A percentile compares a stretch with the other conserved stretches of the same genome.
These are phyloP conservation scores for Vanessa atalanta DNA, from an alignment of 1,140 invertebrate genomes.

Conservation along the genomic window DNA sequence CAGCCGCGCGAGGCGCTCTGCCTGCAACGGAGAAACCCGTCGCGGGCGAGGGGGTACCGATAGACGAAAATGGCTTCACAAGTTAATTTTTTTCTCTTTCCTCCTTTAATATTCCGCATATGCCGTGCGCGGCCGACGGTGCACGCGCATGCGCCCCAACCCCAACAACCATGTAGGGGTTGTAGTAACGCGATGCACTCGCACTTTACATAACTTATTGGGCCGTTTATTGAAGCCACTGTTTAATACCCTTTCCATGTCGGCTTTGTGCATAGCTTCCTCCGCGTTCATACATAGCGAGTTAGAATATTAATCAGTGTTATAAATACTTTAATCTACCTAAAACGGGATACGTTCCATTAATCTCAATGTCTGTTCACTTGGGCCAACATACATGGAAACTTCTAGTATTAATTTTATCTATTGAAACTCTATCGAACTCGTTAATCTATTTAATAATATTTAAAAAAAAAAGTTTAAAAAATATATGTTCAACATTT, in stretches of 20 bases:
- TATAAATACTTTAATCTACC: constrained; percentile 60
- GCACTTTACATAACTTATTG: constrained; percentile 80
- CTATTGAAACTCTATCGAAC: not conserved
- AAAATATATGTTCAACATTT: too few relatives aligned
- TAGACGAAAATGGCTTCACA: constrained; percentile 80
- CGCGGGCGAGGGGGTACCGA: constrained; percentile 68
- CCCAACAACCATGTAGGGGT: constrained; percentile 63
- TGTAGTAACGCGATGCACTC: constrained; percentile 74
- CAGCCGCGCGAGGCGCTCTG: constrained; percentile 64
- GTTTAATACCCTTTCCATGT: constrained; percentile 76
- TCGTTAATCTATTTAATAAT: not conserved
- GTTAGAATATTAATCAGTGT: constrained; percentile 72
- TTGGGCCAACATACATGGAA: not conserved
- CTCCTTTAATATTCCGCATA: constrained; percentile 81
- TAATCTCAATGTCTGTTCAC: constrained; percentile 61
- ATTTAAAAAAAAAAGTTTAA: too few relatives aligned
- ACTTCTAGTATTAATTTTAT: not conserved
- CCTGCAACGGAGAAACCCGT: constrained; percentile 59
- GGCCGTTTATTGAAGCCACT: constrained; percentile 76
- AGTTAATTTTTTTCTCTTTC: constrained; percentile 81
- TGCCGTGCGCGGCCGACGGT: constrained; percentile 71
- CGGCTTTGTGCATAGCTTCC: constrained; percentile 70
- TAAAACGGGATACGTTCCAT: constrained; percentile 56
- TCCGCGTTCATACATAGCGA: constrained; percentile 48
- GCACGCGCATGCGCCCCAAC: constrained; percentile 76